A percentile compares a stretch with the other conserved stretches of the same genome.
phyloP scores from a whole-genome alignment of 2,113 vertebrate species.

The Dicentrarchus labrax region DNA sequence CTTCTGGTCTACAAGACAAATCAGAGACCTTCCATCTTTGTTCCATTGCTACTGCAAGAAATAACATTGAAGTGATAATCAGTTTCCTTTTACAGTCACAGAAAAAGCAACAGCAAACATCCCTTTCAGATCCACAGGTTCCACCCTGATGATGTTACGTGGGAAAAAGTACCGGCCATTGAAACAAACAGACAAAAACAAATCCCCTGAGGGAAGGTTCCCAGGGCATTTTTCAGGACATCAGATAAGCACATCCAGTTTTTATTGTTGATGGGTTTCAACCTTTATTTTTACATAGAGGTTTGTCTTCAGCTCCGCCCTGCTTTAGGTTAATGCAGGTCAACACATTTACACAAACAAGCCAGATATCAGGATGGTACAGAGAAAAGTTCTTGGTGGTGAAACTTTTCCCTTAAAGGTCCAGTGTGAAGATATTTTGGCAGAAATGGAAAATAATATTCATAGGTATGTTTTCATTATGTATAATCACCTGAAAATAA shows the following conservation, averaged over 20 bases:
- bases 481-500: no score
- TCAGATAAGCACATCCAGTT: constrained; percentile 59
- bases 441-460: no score
- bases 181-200: constrained; percentile 42
- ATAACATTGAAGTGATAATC: not conserved
- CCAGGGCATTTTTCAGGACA: constrained; percentile 47
- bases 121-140: constrained; percentile 35
- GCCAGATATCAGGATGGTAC: not conserved
- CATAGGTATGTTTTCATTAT: no score
- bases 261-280: constrained; percentile 34
- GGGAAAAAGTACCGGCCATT: constrained; percentile 60
- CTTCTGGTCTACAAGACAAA: not conserved
- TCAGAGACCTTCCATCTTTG: not conserved
- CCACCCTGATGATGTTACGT: constrained; percentile 76
- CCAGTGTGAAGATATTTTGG: no score
- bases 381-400: not conserved
- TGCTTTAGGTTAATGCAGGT: not conserved
- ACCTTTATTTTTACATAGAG: constrained; percentile 16
- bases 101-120: constrained; percentile 14
- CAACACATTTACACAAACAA: constrained; percentile 14
- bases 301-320: constrained; percentile 22
- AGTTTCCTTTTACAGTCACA: constrained; percentile 3
- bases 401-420: not conserved
- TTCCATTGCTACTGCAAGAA: not conserved
- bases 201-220: constrained; percentile 41